phyloP scores from a whole-genome alignment of 1,140 invertebrate genomes.

The Charaxes varanes region DNA sequence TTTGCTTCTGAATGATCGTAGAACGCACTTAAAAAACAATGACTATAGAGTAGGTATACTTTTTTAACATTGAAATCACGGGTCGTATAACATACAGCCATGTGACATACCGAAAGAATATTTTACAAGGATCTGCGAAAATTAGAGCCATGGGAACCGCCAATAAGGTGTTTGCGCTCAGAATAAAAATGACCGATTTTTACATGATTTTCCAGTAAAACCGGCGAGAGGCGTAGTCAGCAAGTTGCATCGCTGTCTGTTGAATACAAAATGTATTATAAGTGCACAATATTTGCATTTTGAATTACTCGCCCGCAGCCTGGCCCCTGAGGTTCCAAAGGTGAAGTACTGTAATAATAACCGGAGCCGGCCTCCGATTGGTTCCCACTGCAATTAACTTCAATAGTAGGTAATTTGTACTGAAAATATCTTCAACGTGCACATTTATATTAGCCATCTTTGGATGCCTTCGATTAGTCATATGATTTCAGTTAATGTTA shows the following conservation, averaged over 20 bases:
- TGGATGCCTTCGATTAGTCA: too few species aligned
- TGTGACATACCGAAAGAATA: slow-evolving; percentile 30
- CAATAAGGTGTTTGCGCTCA: slow-evolving; percentile 48
- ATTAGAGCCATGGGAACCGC: slow-evolving; percentile 68
- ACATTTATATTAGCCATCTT: too few species aligned
- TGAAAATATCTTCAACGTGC: neutral
- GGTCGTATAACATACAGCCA: slow-evolving; percentile 8
- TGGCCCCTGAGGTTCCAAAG: neutral
- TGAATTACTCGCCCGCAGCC: slow-evolving; percentile 55
- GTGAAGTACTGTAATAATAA: neutral
- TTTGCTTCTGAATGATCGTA: too few species aligned
- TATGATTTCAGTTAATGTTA: too few species aligned
- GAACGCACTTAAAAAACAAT: too few species aligned
- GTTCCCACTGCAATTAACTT: slow-evolving; percentile 22
- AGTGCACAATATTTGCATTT: slow-evolving; percentile 69
- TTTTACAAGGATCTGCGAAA: slow-evolving; percentile 55
- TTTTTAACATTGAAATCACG: too few species aligned
- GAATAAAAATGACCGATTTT: slow-evolving; percentile 66
- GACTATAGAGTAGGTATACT: slow-evolving; percentile 1
- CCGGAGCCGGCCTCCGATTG: slow-evolving; percentile 2
- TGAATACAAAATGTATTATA: slow-evolving; percentile 68
- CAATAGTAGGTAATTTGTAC: slow-evolving; percentile 4
- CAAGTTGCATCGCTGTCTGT: slow-evolving; percentile 36
- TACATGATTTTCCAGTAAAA: slow-evolving; percentile 69
- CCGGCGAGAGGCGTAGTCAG: slow-evolving; percentile 50